Evolutionary conservation across 1,140 invertebrate species (phyloP), one percentile per base, ranked within the genome.

Genomic region (Bombus soroeensis): DNA sequence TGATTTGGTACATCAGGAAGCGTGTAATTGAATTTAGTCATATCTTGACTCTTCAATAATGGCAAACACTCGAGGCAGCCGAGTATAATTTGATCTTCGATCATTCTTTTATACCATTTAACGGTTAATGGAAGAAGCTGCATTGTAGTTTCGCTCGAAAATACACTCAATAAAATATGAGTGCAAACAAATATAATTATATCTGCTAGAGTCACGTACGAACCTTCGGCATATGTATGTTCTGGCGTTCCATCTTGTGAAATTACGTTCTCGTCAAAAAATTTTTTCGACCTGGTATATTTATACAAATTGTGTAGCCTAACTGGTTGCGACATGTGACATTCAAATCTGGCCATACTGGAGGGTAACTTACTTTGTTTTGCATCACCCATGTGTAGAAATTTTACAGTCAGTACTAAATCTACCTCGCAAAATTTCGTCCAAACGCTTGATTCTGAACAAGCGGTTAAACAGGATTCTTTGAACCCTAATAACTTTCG

Each of bases 391-490:
- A 86, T 18, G 66, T 85, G 73, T 87, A 90, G 79, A 92, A 59
- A 75, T 93, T 96, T 96, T 0, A 97, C 92, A 18, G 96, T 96
- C 37, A 94, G 93, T 57, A 97, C 95, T 28, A 98, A 95, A 93
- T 98, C 97, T 34, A 98, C 96, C 96, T 99, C 98, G 96, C 98
- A 99, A 93, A 98, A 98, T 91, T 97, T 98, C 0, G 98, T 99
- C 98, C 98, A 99, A 43, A 98, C 95, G 13, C 98, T 99, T 3
- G 97, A 96, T 95, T 99, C 98, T 28, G 97, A 97, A 88, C 98
- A 98, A 18, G 98, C 97, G 86, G 97, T 95, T 3, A 98, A 95
- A 93, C 98, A 98, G 71, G 97, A 96, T 73, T 96, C 96, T 83
- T 97, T 96, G 90, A 98, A 98, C 5, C 98, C 98, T 32, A 98